A percentile compares a stretch with the other conserved stretches of the same genome.
Evolutionary conservation across 2,113 vertebrate genomes (phyloP).

Genomic region (Coracopsis vasa): DNA sequence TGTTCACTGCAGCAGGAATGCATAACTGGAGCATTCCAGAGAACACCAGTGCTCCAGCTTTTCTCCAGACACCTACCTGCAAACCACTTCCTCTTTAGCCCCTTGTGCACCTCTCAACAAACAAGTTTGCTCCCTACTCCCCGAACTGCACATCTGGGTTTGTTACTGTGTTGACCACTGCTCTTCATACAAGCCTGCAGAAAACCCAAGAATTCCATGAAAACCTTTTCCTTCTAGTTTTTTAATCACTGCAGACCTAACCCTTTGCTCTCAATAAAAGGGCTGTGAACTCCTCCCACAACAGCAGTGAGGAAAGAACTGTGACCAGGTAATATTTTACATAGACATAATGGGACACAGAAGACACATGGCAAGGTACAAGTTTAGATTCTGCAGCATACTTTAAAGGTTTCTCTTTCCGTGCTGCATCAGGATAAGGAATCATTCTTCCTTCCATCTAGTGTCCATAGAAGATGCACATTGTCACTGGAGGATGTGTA

Average conservation of each 20-base stretch:
- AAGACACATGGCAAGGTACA: background rate
- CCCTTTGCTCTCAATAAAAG: background rate
- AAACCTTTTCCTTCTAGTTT: background rate
- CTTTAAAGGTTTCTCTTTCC: background rate
- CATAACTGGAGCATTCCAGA: background rate
- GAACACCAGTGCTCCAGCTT: background rate
- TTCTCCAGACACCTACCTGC: background rate
- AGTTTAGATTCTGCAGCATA: background rate
- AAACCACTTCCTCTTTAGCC: background rate
- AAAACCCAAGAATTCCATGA: background rate
- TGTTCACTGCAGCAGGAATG: background rate
- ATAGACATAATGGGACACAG: background rate
- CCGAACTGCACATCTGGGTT: background rate
- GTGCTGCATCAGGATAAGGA: background rate
- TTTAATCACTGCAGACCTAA: background rate
- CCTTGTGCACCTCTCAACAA: background rate
- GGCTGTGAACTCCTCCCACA: background rate
- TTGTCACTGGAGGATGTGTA: background rate
- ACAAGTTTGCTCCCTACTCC: background rate
- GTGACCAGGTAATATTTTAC: background rate
- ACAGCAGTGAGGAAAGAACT: background rate
- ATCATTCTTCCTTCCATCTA: background rate
- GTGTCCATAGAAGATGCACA: background rate
- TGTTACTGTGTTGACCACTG: background rate
- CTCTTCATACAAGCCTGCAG: background rate